Evolutionary conservation across 1,140 invertebrate species (phyloP).

Genomic region (Idris sp.): DNA sequence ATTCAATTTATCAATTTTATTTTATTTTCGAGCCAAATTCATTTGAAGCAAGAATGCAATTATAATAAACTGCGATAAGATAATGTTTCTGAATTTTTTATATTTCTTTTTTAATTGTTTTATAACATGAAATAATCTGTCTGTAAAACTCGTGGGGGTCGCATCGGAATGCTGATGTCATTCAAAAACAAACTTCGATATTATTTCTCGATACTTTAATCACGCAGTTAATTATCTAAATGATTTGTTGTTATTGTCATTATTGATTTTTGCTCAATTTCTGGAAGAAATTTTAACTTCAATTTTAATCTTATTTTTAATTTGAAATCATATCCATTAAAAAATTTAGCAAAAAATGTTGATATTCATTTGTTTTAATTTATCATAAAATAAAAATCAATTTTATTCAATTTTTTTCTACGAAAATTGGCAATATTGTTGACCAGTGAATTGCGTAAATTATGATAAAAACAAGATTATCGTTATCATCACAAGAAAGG

Average conservation of each 20-base stretch:
- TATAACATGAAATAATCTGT: constrained; percentile 16
- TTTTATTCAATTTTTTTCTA: too few species aligned
- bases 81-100: too few species aligned
- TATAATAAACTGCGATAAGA: constrained; percentile 40
- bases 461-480: constrained; percentile 21
- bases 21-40: constrained; percentile 25
- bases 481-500: constrained; percentile 11
- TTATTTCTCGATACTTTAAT: constrained; percentile 2
- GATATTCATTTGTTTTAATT: too few species aligned
- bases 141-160: constrained; percentile 25
- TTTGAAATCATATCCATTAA: too few species aligned
- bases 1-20: too few species aligned
- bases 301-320: too few species aligned
- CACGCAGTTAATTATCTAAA: constrained; percentile 2
- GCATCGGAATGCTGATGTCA: constrained; percentile 30
- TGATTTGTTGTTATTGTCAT: neutral
- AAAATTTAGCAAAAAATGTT: too few species aligned
- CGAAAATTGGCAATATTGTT: too few species aligned
- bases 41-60: neutral
- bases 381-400: too few species aligned
- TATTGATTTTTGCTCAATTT: too few species aligned
- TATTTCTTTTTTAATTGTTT: constrained; percentile 18
- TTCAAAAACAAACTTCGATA: constrained; percentile 1
- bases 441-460: constrained; percentile 8
- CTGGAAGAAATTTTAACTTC: too few species aligned